These are phyloP conservation scores for Ispidina picta DNA, from an alignment of 2,797 vertebrate species.

Conservation along the genomic window DNA sequence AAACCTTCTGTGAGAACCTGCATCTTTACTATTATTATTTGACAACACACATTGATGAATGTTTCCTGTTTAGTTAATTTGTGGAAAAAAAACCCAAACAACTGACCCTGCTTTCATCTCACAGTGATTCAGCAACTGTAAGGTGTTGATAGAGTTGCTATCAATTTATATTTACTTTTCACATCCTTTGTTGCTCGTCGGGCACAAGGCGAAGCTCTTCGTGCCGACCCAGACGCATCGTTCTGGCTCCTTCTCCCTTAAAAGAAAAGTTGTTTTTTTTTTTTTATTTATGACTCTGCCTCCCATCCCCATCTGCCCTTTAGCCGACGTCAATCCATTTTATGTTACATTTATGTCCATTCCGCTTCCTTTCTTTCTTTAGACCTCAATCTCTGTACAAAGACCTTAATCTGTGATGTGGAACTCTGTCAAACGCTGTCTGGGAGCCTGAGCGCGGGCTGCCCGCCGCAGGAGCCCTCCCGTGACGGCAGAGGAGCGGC, in stretches of 20 bases:
- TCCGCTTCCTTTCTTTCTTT: slow-evolving; percentile 58
- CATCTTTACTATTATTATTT: background rate
- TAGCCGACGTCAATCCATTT: slow-evolving; percentile 77
- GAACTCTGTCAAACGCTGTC: slow-evolving; percentile 70
- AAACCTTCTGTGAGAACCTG: fast-evolving
- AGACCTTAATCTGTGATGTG: slow-evolving; percentile 78
- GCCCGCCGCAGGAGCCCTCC: slow-evolving; percentile 16
- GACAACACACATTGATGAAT: fast-evolving
- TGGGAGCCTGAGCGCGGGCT: slow-evolving; percentile 46
- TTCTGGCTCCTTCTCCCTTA: slow-evolving; percentile 31
- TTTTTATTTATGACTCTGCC: slow-evolving; percentile 62
- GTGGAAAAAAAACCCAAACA: background rate
- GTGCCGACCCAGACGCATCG: background rate
- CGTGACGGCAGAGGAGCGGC: background rate
- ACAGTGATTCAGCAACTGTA: background rate
- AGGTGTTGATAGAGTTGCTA: background rate
- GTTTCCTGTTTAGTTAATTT: background rate
- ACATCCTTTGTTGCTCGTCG: background rate
- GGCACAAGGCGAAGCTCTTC: background rate
- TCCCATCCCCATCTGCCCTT: slow-evolving; percentile 69
- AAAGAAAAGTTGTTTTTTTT: slow-evolving; percentile 21
- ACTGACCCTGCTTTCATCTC: background rate
- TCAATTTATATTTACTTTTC: background rate
- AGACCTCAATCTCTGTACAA: slow-evolving; percentile 78
- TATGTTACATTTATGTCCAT: slow-evolving; percentile 73